Percentiles rank a stretch among this genome's conserved stretches.
phyloP scores from a whole-genome alignment of 1,140 invertebrate species.

The Mizuhopecten yessoensis region DNA sequence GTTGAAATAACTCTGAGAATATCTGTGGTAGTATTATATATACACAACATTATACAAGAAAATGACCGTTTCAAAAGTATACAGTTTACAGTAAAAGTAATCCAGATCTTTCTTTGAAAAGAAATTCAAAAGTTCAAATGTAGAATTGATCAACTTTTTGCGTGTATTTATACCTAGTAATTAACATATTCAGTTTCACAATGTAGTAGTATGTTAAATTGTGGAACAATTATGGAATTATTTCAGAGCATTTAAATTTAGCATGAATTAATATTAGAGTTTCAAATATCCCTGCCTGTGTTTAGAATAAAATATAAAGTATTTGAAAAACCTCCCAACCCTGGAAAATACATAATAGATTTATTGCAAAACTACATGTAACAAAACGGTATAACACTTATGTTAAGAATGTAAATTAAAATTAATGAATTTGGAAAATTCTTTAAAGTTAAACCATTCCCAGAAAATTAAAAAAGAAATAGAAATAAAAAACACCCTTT shows the following conservation, averaged over 20 bases:
- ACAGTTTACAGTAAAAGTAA: neutral
- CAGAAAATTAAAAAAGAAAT: neutral
- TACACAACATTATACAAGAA: neutral
- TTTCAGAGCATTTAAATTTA: too few relatives aligned
- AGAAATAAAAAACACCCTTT: neutral
- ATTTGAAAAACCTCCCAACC: neutral
- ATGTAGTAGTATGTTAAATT: too few relatives aligned
- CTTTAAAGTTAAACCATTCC: neutral
- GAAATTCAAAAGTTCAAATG: neutral
- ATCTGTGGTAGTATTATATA: slow-evolving; percentile 21
- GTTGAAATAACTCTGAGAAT: neutral
- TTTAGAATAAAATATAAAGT: neutral
- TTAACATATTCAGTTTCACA: too few relatives aligned
- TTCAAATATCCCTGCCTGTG: neutral
- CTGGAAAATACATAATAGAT: neutral
- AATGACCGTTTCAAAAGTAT: neutral
- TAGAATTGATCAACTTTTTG: neutral
- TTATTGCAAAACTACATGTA: neutral
- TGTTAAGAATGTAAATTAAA: slow-evolving; percentile 1
- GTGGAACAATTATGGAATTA: too few relatives aligned
- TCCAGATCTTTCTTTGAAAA: neutral
- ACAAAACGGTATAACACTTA: neutral
- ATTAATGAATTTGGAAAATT: neutral
- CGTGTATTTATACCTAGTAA: too few relatives aligned
- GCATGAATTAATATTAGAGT: neutral